These are phyloP conservation scores for Linepithema humile DNA, from an alignment of 1,140 invertebrate species.

Conservation along the genomic window DNA sequence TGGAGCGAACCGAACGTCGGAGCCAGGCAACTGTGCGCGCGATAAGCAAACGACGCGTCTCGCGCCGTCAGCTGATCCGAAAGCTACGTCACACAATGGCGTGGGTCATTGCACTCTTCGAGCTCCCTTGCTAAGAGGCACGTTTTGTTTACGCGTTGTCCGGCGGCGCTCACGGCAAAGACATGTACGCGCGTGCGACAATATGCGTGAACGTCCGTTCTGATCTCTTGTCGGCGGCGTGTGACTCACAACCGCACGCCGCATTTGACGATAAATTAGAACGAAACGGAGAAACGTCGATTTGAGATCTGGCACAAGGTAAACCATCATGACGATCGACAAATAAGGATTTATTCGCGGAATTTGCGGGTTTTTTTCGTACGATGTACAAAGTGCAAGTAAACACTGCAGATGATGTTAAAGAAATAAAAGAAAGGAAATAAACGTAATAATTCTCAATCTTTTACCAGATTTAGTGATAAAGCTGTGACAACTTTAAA, in stretches of 20 bases:
- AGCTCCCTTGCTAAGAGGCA: conserved; percentile 51
- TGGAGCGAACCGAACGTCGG: background rate
- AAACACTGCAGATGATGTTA: background rate
- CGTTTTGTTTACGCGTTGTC: conserved; percentile 58
- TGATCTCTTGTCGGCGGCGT: background rate
- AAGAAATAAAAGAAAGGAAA: background rate
- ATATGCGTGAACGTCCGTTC: conserved; percentile 30
- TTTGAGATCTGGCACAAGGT: conserved; percentile 32
- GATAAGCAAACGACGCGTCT: conserved; percentile 33
- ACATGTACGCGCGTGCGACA: background rate
- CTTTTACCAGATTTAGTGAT: background rate
- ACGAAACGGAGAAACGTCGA: conserved; percentile 47
- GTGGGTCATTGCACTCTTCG: conserved; percentile 62
- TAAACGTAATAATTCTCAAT: background rate
- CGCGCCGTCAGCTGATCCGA: conserved; percentile 70
- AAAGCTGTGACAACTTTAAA: too few species aligned
- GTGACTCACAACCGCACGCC: conserved; percentile 56
- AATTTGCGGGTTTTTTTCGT: background rate
- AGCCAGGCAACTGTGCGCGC: background rate
- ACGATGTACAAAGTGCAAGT: background rate
- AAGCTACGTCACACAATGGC: conserved; percentile 71
- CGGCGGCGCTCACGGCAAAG: background rate
- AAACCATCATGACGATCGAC: background rate
- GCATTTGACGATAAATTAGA: conserved; percentile 68
- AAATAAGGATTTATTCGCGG: background rate